Conservation (phyloP, 2,888 invertebrate species). For the Aphidoletes aphidimyza region DNA sequence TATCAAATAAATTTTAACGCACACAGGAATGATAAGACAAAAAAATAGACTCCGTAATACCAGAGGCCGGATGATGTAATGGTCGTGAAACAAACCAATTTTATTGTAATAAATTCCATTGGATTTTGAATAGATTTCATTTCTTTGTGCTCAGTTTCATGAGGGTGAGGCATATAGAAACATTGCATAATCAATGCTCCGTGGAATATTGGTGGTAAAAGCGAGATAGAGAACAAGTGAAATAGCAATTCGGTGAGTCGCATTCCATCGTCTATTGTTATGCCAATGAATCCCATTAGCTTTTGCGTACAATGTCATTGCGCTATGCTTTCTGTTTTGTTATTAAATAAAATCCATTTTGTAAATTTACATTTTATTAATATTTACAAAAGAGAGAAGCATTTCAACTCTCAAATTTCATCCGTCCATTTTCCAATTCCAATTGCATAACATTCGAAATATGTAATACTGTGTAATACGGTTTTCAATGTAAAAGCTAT, state of each 20-base stretch:
- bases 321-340: conserved; percentile 4
- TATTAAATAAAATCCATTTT: conserved; percentile 52
- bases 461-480: not conserved
- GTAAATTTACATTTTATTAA: conserved; percentile 49
- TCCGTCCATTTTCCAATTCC: not conserved
- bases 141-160: too few species aligned
- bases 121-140: not conserved
- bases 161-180: not conserved
- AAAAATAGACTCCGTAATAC: too few species aligned
- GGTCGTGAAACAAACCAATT: conserved; percentile 32
- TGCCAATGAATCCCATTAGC: conserved; percentile 47
- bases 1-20: not conserved
- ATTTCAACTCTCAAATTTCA: not conserved
- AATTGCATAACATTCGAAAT: not conserved
- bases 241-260: not conserved
- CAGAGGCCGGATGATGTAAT: conserved; percentile 25
- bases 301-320: conserved; percentile 41
- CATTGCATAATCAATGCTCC: not conserved
- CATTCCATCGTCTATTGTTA: conserved; percentile 43
- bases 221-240: not conserved
- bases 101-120: conserved; percentile 33
- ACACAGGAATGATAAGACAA: not conserved
- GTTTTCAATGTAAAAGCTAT: too few species aligned
- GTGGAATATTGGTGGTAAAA: too few species aligned
- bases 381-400: conserved; percentile 23